Conservation (phyloP, 2,113 vertebrate genomes). For the Leptobrachium leishanense region DNA sequence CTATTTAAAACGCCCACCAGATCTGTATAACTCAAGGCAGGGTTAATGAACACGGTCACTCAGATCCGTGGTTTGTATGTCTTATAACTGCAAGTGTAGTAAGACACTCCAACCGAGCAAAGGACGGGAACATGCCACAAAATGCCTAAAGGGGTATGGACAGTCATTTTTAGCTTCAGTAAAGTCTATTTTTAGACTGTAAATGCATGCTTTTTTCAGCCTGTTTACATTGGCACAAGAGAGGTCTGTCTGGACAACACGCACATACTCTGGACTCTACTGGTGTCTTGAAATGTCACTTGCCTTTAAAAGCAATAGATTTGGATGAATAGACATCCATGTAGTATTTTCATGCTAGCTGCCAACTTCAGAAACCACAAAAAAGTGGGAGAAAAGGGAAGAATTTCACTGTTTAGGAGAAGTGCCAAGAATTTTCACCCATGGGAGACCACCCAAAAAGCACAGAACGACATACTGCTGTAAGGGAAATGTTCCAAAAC, state of each 20-base stretch:
- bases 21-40: too few relatives aligned
- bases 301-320: too few relatives aligned
- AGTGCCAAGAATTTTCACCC: background rate
- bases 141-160: background rate
- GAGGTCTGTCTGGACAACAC: background rate
- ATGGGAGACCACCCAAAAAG: background rate
- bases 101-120: background rate
- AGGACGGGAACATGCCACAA: conserved; percentile 3
- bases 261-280: background rate
- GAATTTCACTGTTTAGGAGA: too few relatives aligned
- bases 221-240: conserved; percentile 12
- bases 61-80: too few relatives aligned
- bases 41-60: too few relatives aligned
- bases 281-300: background rate
- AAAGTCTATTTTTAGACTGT: background rate
- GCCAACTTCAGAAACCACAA: too few relatives aligned
- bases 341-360: too few relatives aligned
- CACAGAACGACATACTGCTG: background rate
- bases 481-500: background rate
- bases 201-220: background rate
- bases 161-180: conserved; percentile 20
- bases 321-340: too few relatives aligned
- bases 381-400: too few relatives aligned
- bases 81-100: too few relatives aligned
- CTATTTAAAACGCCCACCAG: too few relatives aligned